Percentiles rank a stretch among this genome's conserved stretches.
Conservation (phyloP, 1,140 invertebrate genomes). For the silkworm (Bombyx mori) region DNA sequence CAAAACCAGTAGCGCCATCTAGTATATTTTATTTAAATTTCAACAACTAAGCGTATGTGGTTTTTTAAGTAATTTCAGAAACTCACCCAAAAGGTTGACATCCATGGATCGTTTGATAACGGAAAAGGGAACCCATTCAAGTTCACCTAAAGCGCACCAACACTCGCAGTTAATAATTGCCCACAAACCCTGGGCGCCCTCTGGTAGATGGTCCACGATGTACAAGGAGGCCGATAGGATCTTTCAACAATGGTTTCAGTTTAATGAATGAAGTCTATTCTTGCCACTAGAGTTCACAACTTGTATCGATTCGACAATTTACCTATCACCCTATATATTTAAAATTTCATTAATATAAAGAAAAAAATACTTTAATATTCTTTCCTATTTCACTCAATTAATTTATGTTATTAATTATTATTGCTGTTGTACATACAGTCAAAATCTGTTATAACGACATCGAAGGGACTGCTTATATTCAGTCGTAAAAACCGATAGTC, state of each 20-base stretch:
- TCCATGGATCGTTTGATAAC: constrained; percentile 82
- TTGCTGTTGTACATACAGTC: too few relatives aligned
- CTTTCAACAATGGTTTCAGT: constrained; percentile 35
- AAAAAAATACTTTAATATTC: too few relatives aligned
- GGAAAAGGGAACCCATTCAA: constrained; percentile 87
- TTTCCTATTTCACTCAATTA: too few relatives aligned
- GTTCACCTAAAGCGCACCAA: constrained; percentile 88
- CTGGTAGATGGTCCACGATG: constrained; percentile 82
- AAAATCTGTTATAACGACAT: too few relatives aligned
- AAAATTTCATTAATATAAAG: too few relatives aligned
- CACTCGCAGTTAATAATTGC: constrained; percentile 91
- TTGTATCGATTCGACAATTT: not conserved
- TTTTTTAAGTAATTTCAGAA: not conserved
- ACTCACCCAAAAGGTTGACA: constrained; percentile 80
- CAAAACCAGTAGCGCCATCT: constrained; percentile 14
- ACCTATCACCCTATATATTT: too few relatives aligned
- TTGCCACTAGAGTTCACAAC: constrained; percentile 13
- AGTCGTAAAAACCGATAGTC: too few relatives aligned
- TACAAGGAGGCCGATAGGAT: constrained; percentile 82
- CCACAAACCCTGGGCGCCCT: constrained; percentile 86
- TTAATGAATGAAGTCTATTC: constrained; percentile 2
- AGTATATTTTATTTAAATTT: not conserved
- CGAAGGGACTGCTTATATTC: too few relatives aligned
- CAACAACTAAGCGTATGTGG: too few relatives aligned
- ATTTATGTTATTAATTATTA: too few relatives aligned